phyloP scores from a whole-genome alignment of 2,888 invertebrate genomes.

The Dryococelus australis region DNA sequence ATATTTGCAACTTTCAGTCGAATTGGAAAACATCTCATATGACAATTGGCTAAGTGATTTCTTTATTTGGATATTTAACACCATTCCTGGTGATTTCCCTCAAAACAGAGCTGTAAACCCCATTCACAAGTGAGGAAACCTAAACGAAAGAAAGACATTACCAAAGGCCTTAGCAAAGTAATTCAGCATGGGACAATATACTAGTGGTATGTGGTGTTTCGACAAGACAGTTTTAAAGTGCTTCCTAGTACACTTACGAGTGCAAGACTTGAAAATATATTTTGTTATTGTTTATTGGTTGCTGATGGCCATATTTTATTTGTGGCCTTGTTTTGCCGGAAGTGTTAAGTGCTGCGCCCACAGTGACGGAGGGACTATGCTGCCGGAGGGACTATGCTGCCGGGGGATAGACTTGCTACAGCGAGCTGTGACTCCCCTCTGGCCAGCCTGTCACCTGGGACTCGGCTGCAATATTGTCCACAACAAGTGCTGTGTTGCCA shows the following conservation, averaged over 20 bases:
- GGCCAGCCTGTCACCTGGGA: background rate
- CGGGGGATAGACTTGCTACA: background rate
- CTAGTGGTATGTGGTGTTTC: background rate
- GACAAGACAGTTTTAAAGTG: constrained; percentile 2
- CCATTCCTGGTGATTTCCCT: no score
- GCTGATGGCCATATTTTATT: background rate
- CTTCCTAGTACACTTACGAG: constrained; percentile 7
- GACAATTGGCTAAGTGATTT: no score
- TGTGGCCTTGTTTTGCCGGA: background rate
- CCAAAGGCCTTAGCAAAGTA: background rate
- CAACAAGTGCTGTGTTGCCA: background rate
- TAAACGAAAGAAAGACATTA: background rate
- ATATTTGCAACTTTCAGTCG: no score
- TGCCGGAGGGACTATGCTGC: background rate
- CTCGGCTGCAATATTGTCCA: constrained; percentile 7
- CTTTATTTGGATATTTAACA: no score
- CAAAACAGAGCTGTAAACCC: background rate
- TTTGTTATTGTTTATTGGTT: constrained; percentile 16
- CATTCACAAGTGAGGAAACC: background rate
- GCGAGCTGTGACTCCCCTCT: background rate
- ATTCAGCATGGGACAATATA: constrained; percentile 2
- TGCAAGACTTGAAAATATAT: constrained; percentile 3
- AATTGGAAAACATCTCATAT: no score
- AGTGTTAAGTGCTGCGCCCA: background rate
- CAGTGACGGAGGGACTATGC: background rate